Conservation (phyloP, 1,140 invertebrate species). For the Aphaenogaster floridana region DNA sequence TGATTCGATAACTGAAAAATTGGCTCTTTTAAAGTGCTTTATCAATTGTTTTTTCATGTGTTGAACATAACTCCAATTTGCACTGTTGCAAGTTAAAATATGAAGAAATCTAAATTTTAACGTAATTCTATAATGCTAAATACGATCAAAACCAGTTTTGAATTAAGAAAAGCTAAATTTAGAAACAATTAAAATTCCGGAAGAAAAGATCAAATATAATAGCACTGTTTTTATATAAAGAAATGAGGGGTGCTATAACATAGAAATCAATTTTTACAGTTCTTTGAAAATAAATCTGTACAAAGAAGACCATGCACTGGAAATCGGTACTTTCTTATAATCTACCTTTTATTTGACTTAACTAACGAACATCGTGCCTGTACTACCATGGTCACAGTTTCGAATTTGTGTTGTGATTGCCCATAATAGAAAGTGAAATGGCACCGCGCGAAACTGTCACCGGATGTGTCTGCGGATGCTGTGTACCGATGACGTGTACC, state of each 20-base stretch:
- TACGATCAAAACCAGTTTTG: not conserved
- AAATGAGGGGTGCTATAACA: not conserved
- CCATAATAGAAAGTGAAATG: slow-evolving; percentile 53
- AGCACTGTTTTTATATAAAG: not conserved
- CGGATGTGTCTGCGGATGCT: slow-evolving; percentile 46
- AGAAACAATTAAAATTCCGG: not conserved
- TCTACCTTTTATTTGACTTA: not conserved
- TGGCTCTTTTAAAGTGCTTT: not conserved
- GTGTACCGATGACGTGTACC: slow-evolving; percentile 47
- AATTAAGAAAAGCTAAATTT: not conserved
- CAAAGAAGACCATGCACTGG: too few relatives aligned
- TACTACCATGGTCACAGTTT: not conserved
- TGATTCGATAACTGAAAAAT: not conserved
- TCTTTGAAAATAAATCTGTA: slow-evolving; percentile 3
- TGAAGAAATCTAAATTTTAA: not conserved
- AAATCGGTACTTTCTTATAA: not conserved
- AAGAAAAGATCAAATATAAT: not conserved
- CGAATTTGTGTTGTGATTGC: not conserved
- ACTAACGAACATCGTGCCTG: not conserved
- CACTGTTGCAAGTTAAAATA: not conserved
- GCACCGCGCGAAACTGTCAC: slow-evolving; percentile 26
- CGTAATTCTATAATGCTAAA: not conserved
- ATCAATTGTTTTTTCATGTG: not conserved
- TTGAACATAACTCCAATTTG: not conserved
- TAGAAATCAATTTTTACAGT: not conserved